Conservation (phyloP, 2,113 vertebrate genomes). For the Brachypteracias leptosomus region DNA sequence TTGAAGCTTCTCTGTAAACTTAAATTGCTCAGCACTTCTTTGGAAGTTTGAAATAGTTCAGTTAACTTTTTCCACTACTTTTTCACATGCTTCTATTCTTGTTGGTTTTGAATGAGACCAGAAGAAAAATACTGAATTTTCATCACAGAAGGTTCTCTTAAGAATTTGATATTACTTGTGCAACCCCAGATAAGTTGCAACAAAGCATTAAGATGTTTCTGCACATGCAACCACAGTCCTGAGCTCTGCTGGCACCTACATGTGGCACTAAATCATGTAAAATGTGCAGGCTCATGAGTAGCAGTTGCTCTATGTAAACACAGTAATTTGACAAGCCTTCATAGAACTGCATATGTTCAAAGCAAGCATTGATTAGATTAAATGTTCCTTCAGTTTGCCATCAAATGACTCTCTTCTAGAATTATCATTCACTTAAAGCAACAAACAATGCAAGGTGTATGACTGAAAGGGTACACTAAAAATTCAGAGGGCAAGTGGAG, state of each 20-base stretch:
- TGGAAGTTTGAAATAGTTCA: neutral
- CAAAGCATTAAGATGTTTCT: neutral
- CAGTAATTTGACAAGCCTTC: neutral
- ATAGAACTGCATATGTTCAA: neutral
- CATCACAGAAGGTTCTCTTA: neutral
- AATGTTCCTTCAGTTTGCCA: neutral
- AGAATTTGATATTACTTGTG: neutral
- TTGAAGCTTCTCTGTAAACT: neutral
- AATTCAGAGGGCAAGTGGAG: neutral
- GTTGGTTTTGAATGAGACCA: neutral
- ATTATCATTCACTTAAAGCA: neutral
- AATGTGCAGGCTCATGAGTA: neutral
- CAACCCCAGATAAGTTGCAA: neutral
- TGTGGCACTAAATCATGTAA: neutral
- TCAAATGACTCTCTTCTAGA: neutral
- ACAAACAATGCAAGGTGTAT: neutral
- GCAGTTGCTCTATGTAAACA: neutral
- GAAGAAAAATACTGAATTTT: neutral
- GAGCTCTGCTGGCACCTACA: neutral
- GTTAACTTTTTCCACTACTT: neutral
- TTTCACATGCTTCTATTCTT: neutral
- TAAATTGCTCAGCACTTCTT: neutral
- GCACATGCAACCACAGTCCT: neutral
- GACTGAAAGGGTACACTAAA: neutral
- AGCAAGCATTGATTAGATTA: neutral